Percentiles rank a stretch among this genome's conserved stretches.
Evolutionary conservation across 2,888 invertebrate genomes (phyloP).

Genomic region (Osmoderma eremita): DNA sequence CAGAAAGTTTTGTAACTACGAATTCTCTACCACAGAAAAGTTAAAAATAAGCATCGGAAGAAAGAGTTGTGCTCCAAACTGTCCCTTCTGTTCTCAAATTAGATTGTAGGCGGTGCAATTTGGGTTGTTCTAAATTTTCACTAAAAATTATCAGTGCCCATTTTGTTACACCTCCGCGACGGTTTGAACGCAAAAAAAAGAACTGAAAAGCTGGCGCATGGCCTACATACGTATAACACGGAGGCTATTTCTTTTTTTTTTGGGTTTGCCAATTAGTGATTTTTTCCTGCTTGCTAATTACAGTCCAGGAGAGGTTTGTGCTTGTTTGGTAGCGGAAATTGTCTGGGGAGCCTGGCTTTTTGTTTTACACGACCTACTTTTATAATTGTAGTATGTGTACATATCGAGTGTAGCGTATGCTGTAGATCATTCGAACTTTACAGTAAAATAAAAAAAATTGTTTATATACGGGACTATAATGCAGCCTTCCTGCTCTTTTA

Average conservation of each 20-base stretch:
- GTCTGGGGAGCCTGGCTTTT: too few species aligned
- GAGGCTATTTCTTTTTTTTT: background rate
- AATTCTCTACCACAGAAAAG: too few species aligned
- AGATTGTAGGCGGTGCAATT: background rate
- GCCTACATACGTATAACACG: constrained; percentile 9
- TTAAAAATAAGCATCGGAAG: too few species aligned
- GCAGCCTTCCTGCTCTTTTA: too few species aligned
- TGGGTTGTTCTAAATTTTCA: constrained; percentile 32
- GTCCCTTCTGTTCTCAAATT: constrained; percentile 13
- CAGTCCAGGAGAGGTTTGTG: constrained; percentile 6
- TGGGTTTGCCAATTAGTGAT: background rate
- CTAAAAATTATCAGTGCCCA: constrained; percentile 12
- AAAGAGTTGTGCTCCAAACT: background rate
- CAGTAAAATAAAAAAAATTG: too few species aligned
- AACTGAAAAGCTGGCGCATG: constrained; percentile 27
- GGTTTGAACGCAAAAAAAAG: constrained; percentile 10
- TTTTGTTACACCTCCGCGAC: constrained; percentile 28
- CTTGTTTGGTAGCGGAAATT: constrained; percentile 16
- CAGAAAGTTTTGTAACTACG: too few species aligned
- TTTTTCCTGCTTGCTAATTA: constrained; percentile 24
- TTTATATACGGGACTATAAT: too few species aligned
- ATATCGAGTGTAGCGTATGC: too few species aligned
- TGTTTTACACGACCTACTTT: constrained; percentile 9
- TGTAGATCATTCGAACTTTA: too few species aligned
- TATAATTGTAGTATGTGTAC: too few species aligned